These are phyloP conservation scores for Apocrypta bakeri DNA, from an alignment of 1,140 invertebrate species.

Conservation along the genomic window DNA sequence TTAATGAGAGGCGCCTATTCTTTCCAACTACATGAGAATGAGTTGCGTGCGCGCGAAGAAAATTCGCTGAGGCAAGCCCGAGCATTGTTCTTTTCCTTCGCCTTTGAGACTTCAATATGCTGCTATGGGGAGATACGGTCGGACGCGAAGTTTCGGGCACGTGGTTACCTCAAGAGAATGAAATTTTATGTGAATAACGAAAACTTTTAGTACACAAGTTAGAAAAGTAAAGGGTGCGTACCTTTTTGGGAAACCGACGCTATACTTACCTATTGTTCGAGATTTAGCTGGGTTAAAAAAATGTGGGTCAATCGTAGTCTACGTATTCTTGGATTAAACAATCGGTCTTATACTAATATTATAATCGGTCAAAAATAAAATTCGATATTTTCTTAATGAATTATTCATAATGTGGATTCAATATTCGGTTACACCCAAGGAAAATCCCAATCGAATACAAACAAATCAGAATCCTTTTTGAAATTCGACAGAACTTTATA, in stretches of 20 bases:
- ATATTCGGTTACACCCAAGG: too few relatives aligned
- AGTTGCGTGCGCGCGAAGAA: not conserved
- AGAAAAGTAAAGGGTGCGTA: not conserved
- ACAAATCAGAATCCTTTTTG: too few relatives aligned
- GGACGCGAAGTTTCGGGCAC: not conserved
- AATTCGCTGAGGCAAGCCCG: not conserved
- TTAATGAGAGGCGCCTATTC: slow-evolving; percentile 41
- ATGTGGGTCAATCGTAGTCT: too few relatives aligned
- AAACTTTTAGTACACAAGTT: not conserved
- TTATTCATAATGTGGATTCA: too few relatives aligned
- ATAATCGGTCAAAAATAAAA: too few relatives aligned
- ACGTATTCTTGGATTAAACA: too few relatives aligned
- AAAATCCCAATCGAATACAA: too few relatives aligned
- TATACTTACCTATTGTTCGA: not conserved
- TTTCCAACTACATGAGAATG: not conserved
- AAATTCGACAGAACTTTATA: not conserved
- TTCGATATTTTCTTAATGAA: too few relatives aligned
- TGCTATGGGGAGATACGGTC: too few relatives aligned
- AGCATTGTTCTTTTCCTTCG: not conserved
- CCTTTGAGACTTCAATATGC: not conserved
- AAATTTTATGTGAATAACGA: not conserved
- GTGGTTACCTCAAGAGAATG: not conserved
- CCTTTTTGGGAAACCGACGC: not conserved
- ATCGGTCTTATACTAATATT: too few relatives aligned
- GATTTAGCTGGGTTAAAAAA: too few relatives aligned